Evolutionary conservation across 1,140 invertebrate genomes (phyloP), one percentile per base, ranked within the genome.

Genomic region (Aphaenogaster ashmeadi): DNA sequence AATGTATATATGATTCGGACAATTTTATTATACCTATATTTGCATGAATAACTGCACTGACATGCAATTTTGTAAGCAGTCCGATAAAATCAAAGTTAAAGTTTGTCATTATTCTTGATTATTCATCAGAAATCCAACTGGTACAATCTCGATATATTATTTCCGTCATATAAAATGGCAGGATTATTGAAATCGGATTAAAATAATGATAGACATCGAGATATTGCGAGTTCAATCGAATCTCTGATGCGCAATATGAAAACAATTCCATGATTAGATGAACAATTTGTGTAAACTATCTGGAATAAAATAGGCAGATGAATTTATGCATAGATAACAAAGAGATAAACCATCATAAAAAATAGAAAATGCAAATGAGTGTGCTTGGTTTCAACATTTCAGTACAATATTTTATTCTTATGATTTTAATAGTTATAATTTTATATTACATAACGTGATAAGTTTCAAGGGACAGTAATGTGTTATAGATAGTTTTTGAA

Each of bases 121-220:
- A 58, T 83, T 83, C 72, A 83, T 47, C 66, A 74, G 54, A 58
- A 83, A 58, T 58, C 4, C 41, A 72, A 11, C 15, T 44, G 38
- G 3, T n/a, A 54, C n/a, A 71, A 69, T 58, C 8, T 44, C 27
- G 18, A 47, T 83, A 74, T 72, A 60, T 83, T 83, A 83, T 74
- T 74, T 83, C 52, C 27, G 52, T 83, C 27, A 83, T 47, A 69
- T 58, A 58, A 83, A 83, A 74, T 44, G 18, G 11, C 27, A 7
- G 50, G n/a, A 83, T 83, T 83, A 83, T 83, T 83, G 52, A 58
- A 83, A 83, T 83, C 18, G 27, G 67, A 83, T 83, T 83, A 83
- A 83, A 83, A 58, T 83, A 83, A 83, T 83, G 67, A 83, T 83
- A 72, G 67, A 83, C 3, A 41, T 74, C 67, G 52, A 83, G 52